These are phyloP conservation scores for Tyria jacobaeae DNA, from an alignment of 2,888 invertebrate genomes.

Conservation along the genomic window DNA sequence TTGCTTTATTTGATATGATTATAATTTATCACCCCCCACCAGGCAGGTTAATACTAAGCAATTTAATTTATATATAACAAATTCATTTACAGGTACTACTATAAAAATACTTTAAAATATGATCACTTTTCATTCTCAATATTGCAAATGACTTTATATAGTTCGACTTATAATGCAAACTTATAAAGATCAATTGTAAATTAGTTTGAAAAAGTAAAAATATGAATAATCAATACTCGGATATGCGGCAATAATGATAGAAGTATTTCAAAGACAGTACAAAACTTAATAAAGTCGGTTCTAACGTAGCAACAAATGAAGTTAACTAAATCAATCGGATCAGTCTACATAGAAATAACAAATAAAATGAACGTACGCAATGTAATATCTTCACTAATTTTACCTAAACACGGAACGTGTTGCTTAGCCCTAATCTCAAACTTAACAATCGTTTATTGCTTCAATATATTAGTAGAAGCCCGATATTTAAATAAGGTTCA, in stretches of 20 bases:
- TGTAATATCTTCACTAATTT: conserved; percentile 48
- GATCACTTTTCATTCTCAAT: conserved; percentile 33
- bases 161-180: not conserved
- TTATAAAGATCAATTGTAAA: not conserved
- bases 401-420: conserved; percentile 55
- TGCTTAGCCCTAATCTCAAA: conserved; percentile 70
- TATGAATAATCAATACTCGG: not conserved
- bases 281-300: conserved; percentile 26
- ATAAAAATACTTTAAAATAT: conserved; percentile 47
- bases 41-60: conserved; percentile 40
- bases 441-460: conserved; percentile 80
- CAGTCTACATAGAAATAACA: conserved; percentile 48
- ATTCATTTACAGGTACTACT: conserved; percentile 41
- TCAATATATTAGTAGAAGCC: conserved; percentile 62
- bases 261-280: conserved; percentile 5
- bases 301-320: conserved; percentile 40
- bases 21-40: conserved; percentile 42
- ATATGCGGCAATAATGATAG: conserved; percentile 2
- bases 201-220: not conserved
- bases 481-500: conserved; percentile 43
- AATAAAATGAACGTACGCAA: conserved; percentile 47
- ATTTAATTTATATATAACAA: conserved; percentile 28
- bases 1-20: conserved; percentile 54
- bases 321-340: conserved; percentile 38
- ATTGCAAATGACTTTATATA: conserved; percentile 9